A percentile compares a stretch with the other conserved stretches of the same genome.
Conservation (phyloP, 2,797 vertebrate genomes). For the Chaetodon trifasciatus region DNA sequence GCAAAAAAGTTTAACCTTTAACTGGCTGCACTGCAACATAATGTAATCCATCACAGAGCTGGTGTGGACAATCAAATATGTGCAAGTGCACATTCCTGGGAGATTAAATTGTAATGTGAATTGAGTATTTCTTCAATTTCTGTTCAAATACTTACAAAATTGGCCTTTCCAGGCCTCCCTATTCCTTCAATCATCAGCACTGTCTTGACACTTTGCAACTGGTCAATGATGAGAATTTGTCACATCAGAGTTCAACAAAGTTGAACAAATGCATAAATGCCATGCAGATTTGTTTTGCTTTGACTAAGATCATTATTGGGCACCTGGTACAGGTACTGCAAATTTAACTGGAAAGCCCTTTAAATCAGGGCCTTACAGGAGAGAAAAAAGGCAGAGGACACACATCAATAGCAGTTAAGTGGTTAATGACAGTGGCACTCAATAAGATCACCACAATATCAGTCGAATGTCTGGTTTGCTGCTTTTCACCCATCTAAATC, state of each 20-base stretch:
- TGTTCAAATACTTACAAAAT: neutral
- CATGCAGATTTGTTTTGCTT: neutral
- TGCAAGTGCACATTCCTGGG: neutral
- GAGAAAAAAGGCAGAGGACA: neutral
- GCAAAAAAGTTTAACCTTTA: neutral
- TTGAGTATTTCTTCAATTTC: neutral
- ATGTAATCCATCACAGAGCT: neutral
- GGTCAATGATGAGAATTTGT: neutral
- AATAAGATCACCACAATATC: neutral
- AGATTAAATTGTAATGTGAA: neutral
- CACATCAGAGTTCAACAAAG: neutral
- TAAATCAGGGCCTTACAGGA: neutral
- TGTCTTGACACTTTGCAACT: neutral
- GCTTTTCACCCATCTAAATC: neutral
- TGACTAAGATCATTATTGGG: no score
- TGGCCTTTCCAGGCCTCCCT: neutral
- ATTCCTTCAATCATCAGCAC: neutral
- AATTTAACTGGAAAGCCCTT: neutral
- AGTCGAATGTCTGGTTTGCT: neutral
- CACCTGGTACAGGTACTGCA: neutral
- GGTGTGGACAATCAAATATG: neutral
- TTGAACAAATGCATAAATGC: neutral
- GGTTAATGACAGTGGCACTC: neutral
- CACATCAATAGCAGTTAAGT: neutral
- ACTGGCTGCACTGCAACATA: neutral